Conservation (phyloP, 2,113 vertebrate species). For the Pionites leucogaster region DNA sequence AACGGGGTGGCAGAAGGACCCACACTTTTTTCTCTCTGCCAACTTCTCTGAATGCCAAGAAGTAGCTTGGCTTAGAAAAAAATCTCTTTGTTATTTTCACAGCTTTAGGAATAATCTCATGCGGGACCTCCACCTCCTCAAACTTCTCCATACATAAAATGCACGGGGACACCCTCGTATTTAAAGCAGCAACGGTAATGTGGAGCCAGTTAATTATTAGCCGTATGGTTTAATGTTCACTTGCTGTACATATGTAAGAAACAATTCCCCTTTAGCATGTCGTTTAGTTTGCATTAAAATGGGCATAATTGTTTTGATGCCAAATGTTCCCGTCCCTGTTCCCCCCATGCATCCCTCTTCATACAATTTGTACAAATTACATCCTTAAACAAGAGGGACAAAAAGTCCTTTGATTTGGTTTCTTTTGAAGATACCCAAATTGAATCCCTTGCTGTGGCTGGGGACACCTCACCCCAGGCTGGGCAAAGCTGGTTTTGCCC, state of each 20-base stretch:
- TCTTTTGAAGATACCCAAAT: not conserved
- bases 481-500: not conserved
- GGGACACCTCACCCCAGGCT: not conserved
- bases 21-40: constrained; percentile 61
- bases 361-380: constrained; percentile 11
- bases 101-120: constrained; percentile 56
- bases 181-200: not conserved
- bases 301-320: constrained; percentile 53
- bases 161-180: constrained; percentile 12
- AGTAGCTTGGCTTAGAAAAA: constrained; percentile 8
- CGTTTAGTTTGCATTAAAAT: constrained; percentile 62
- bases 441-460: not conserved
- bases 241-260: constrained; percentile 38
- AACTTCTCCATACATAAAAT: constrained; percentile 8
- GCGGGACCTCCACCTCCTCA: not conserved
- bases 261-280: constrained; percentile 47
- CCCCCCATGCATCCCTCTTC: not conserved
- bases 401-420: constrained; percentile 11
- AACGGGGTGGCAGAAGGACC: not conserved
- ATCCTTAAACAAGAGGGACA: constrained; percentile 17
- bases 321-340: constrained; percentile 1
- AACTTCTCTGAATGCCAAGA: constrained; percentile 62
- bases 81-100: constrained; percentile 32
- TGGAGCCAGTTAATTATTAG: constrained; percentile 56
- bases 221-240: constrained; percentile 50